Conservation (phyloP, 2,888 invertebrate species). For the Nephrotoma appendiculata region DNA sequence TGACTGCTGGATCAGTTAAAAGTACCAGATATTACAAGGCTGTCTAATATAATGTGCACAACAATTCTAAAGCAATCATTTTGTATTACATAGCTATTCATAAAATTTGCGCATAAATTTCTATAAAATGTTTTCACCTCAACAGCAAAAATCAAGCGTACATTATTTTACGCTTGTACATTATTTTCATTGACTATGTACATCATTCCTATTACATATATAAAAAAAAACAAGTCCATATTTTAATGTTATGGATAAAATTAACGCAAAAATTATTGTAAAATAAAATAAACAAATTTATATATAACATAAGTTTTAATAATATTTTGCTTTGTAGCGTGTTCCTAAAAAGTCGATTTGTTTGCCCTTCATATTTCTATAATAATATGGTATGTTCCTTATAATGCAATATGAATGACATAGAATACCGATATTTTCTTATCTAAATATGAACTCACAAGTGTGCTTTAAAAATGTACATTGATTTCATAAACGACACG, state of each 20-base stretch:
- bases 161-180: neutral
- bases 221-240: neutral
- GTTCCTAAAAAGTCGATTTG: neutral
- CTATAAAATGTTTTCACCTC: neutral
- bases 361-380: neutral
- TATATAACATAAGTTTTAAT: neutral
- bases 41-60: conserved; percentile 30
- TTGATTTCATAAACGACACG: neutral
- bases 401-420: neutral
- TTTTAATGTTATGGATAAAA: neutral
- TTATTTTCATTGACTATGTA: neutral
- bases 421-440: neutral
- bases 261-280: neutral
- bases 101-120: neutral
- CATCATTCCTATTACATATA: neutral
- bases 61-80: neutral
- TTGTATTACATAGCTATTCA: neutral
- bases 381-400: neutral
- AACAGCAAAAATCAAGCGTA: neutral
- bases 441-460: neutral
- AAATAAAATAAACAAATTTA: neutral
- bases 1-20: conserved; percentile 56
- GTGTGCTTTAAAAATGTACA: neutral
- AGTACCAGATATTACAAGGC: conserved; percentile 61
- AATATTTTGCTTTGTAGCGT: neutral